Base-by-base conservation (phyloP, 2,113 vertebrate species). In the Myocastor coypus region DNA sequence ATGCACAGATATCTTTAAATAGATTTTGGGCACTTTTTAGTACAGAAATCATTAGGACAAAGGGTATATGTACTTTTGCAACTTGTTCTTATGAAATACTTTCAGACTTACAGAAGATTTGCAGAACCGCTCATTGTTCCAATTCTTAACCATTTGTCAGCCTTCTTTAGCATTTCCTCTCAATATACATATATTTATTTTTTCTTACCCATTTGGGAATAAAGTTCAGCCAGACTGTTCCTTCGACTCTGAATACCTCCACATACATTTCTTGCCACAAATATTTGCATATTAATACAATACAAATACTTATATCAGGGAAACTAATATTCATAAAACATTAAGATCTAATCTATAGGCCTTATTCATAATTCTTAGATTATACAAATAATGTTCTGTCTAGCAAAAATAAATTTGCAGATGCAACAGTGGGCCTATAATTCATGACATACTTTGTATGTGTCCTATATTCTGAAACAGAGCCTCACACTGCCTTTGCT, bases 301-400 rank as follows among this genome's bases (percentile, higher is more conserved):
- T 37, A 22, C 63, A 82, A 64, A 55, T 93, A 90, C 57, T 73
- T 77, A 87, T 42, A 86, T 75, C 66, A 57, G 59, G 37, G 37
- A 91, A 75, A 68, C 73, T 82, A 63, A 90, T 26, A 90, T 32
- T 86, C 8, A 66, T 82, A 93, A 66, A 81, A n/a, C n/a, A n/a
- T 34, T 64, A 78, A 42, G 73, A 46, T 64, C n/a, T 86, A 64
- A 69, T 32, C 81, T 46, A 13, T 0, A 81, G 81, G 75, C 32
- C 66, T 89, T 86, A 85, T 71, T 86, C 46, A 71, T 64, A 86
- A 16, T 85, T 85, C 46, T 93, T 55, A 28, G 55, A n/a, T 57
- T 86, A 32, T 73, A 32, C 55, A 93, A 85, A 86, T 87, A 90
- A 82, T 87, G 52, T 93, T 73, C 22, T 61, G 63, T 64, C 24